phyloP scores from a whole-genome alignment of 2,888 invertebrate genomes.

The Melinopterus prodromus region DNA sequence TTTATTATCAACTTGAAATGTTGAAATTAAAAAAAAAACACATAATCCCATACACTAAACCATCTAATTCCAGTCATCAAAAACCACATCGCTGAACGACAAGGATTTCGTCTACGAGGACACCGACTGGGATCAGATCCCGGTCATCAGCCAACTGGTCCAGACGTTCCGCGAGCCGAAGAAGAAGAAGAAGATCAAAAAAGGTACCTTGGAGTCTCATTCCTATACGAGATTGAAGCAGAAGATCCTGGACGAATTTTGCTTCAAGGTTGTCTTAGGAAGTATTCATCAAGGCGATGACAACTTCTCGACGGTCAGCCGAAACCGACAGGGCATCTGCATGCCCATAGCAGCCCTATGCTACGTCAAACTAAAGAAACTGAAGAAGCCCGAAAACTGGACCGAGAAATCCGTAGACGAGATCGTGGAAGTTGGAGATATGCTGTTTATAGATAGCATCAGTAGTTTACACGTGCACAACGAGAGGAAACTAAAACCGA shows the following conservation, averaged over 20 bases:
- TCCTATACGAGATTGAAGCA: constrained; percentile 58
- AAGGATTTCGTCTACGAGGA: constrained; percentile 48
- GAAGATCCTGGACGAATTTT: constrained; percentile 53
- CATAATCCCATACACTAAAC: no score
- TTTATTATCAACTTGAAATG: no score
- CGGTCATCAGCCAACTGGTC: constrained; percentile 47
- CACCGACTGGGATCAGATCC: constrained; percentile 45
- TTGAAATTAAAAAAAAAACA: no score
- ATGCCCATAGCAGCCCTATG: constrained; percentile 69
- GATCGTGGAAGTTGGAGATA: constrained; percentile 65
- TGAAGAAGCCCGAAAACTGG: constrained; percentile 70
- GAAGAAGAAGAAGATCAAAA: constrained; percentile 52
- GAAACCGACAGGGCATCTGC: constrained; percentile 64
- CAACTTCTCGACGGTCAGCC: constrained; percentile 49
- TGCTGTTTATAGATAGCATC: constrained; percentile 58
- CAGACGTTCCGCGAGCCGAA: constrained; percentile 58
- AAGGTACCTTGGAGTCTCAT: constrained; percentile 58
- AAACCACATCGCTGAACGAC: constrained; percentile 52
- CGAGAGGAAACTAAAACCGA: constrained; percentile 37
- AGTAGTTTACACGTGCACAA: constrained; percentile 52
- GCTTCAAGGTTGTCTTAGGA: constrained; percentile 54
- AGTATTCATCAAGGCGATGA: constrained; percentile 56
- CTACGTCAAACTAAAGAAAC: constrained; percentile 65
- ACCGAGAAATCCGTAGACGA: constrained; percentile 68
- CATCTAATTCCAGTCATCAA: constrained; percentile 48